A percentile compares a stretch with the other conserved stretches of the same genome.
phyloP scores from a whole-genome alignment of 2,888 invertebrate genomes.

The Cheilosia soror region DNA sequence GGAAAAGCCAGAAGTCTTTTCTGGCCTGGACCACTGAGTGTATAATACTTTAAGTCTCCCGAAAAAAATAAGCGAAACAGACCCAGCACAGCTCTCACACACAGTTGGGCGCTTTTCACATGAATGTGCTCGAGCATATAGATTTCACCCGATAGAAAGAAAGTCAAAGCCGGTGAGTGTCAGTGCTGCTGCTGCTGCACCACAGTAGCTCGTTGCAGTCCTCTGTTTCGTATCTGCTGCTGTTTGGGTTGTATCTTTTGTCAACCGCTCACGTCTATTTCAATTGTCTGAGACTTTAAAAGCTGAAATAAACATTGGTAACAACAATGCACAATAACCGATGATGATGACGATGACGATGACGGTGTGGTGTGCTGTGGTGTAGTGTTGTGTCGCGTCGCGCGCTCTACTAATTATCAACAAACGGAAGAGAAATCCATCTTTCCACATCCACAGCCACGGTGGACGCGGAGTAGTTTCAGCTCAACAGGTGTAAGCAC shows the following conservation, averaged over 20 bases:
- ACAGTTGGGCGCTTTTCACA: conserved; percentile 73
- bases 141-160: conserved; percentile 74
- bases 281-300: conserved; percentile 56
- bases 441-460: conserved; percentile 15
- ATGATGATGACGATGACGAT: not conserved
- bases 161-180: conserved; percentile 53
- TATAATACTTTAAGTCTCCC: not conserved
- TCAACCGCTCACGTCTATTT: conserved; percentile 57
- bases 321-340: conserved; percentile 50
- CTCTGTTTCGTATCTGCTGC: conserved; percentile 16
- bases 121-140: conserved; percentile 60
- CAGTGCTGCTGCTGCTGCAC: conserved; percentile 39
- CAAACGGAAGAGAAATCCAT: conserved; percentile 71
- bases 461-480: conserved; percentile 14
- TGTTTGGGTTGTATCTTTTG: conserved; percentile 39
- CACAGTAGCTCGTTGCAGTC: conserved; percentile 46
- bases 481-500: conserved; percentile 54
- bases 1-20: conserved; percentile 39
- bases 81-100: conserved; percentile 48
- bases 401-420: conserved; percentile 74
- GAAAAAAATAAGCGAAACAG: not conserved
- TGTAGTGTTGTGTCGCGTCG: conserved; percentile 59
- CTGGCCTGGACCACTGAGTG: conserved; percentile 5
- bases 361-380: conserved; percentile 12
- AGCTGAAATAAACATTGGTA: conserved; percentile 24